These are phyloP conservation scores for Verasper variegatus DNA, from an alignment of 2,113 vertebrate genomes.

Conservation along the genomic window DNA sequence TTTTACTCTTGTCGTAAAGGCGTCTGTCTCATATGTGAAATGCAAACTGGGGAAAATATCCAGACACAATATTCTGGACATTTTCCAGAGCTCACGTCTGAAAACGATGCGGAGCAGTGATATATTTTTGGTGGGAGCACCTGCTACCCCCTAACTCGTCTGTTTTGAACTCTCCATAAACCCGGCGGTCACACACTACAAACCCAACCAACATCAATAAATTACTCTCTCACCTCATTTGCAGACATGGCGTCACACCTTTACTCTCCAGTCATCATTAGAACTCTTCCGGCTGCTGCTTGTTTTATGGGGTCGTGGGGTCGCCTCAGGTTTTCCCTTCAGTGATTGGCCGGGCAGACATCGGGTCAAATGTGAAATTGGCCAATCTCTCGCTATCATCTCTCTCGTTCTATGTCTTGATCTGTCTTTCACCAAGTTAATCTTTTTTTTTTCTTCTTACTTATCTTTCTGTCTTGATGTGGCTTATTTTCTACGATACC, in stretches of 20 bases:
- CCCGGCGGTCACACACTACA: background rate
- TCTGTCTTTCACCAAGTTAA: background rate
- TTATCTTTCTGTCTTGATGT: background rate
- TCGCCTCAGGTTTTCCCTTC: conserved; percentile 24
- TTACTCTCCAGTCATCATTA: conserved; percentile 11
- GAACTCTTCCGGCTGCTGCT: conserved; percentile 7
- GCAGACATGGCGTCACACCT: conserved; percentile 7
- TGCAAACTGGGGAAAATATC: no score
- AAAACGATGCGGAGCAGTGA: no score
- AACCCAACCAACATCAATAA: conserved; percentile 1
- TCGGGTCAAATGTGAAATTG: conserved; percentile 29
- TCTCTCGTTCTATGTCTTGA: background rate
- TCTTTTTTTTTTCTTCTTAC: background rate
- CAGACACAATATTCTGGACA: no score
- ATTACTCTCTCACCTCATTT: conserved; percentile 11
- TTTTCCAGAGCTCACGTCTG: no score
- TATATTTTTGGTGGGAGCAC: no score
- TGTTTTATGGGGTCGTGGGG: conserved; percentile 33
- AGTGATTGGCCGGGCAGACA: conserved; percentile 16
- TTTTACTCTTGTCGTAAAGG: no score
- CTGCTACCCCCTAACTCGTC: no score
- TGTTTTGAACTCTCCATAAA: background rate
- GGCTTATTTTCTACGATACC: background rate
- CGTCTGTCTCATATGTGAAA: no score
- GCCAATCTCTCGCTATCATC: conserved; percentile 12